Evolutionary conservation across 2,797 vertebrate species (phyloP).

Genomic region (Manis javanica): DNA sequence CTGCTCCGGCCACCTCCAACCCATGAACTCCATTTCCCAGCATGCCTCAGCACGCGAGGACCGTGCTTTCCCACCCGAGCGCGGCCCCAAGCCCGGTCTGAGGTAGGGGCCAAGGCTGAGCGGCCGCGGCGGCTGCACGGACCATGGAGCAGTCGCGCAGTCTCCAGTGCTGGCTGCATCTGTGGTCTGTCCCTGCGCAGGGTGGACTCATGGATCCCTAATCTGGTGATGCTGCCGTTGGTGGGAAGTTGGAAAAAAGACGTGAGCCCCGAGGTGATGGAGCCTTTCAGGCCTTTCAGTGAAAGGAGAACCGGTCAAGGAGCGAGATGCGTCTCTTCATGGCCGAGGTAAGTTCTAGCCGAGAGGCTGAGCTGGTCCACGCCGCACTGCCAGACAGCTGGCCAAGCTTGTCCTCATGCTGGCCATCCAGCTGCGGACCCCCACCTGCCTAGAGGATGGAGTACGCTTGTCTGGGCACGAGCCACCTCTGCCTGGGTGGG

Average conservation of each 20-base stretch:
- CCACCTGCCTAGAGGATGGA: conserved; percentile 87
- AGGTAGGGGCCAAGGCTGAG: fast-evolving
- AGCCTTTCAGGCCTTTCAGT: conserved; percentile 85
- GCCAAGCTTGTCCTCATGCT: conserved; percentile 88
- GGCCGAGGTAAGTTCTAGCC: conserved; percentile 87
- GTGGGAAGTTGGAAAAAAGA: conserved; percentile 86
- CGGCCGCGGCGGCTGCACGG: background rate
- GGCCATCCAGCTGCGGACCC: conserved; percentile 90
- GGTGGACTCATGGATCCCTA: conserved; percentile 50
- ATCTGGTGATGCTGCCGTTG: conserved; percentile 89
- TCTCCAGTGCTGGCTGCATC: fast-evolving
- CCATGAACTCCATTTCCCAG: background rate
- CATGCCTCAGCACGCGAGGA: background rate
- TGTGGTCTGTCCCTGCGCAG: background rate
- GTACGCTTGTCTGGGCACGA: conserved; percentile 48
- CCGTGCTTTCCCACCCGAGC: fast-evolving
- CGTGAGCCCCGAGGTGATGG: conserved; percentile 87
- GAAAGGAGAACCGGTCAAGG: conserved; percentile 90
- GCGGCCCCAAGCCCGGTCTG: fast-evolving
- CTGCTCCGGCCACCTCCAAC: fast-evolving
- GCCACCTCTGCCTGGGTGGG: conserved; percentile 85
- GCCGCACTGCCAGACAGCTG: conserved; percentile 88
- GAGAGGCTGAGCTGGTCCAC: conserved; percentile 88
- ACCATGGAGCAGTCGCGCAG: background rate
- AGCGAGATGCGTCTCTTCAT: conserved; percentile 86